Evolutionary conservation across 2,888 invertebrate genomes (phyloP).

Genomic region (Hypena proboscidalis): DNA sequence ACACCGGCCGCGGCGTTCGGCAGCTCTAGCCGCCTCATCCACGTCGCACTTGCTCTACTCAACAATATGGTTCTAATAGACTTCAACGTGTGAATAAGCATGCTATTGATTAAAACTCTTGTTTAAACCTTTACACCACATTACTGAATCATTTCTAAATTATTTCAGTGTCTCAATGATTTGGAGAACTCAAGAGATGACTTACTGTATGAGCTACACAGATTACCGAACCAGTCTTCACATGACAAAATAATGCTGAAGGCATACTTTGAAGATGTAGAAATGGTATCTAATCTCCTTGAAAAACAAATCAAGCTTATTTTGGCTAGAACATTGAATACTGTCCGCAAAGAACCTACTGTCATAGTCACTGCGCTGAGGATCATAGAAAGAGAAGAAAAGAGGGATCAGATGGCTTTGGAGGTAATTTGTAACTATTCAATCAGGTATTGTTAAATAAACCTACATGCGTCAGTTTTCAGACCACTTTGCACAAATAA

Average conservation of each 20-base stretch:
- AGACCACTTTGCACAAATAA: too few relatives aligned
- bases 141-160: too few relatives aligned
- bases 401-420: conserved; percentile 94
- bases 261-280: conserved; percentile 98
- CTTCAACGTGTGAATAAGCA: too few relatives aligned
- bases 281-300: conserved; percentile 93
- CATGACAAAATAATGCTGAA: conserved; percentile 97
- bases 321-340: conserved; percentile 95
- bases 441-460: too few relatives aligned
- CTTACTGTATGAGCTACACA: conserved; percentile 96
- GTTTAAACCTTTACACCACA: too few relatives aligned
- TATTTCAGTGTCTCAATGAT: conserved; percentile 94
- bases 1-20: too few relatives aligned
- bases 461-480: too few relatives aligned
- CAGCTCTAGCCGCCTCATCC: too few relatives aligned
- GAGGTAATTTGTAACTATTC: conserved; percentile 78
- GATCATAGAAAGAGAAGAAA: conserved; percentile 98
- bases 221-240: conserved; percentile 95
- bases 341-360: conserved; percentile 97
- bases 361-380: conserved; percentile 97
- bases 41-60: too few relatives aligned
- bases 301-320: conserved; percentile 97
- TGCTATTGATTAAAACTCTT: too few relatives aligned
- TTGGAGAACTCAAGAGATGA: conserved; percentile 98
- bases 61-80: too few relatives aligned